phyloP scores from a whole-genome alignment of 2,797 vertebrate genomes.

The Gymnothorax javanicus region DNA sequence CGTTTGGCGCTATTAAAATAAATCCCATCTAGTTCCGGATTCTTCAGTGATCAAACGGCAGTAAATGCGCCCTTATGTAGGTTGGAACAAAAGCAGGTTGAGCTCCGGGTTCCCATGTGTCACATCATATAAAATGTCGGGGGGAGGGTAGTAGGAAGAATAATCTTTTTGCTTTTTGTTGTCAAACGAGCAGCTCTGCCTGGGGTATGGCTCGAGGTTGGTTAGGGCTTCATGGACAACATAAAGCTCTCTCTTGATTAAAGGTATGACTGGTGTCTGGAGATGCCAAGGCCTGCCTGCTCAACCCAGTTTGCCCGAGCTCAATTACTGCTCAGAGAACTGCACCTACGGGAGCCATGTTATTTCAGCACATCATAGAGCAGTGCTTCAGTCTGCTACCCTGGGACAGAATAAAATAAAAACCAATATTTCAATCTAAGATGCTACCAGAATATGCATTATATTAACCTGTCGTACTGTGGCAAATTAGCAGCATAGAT shows the following conservation, averaged over 20 bases:
- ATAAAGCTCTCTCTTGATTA: neutral
- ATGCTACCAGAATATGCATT: neutral
- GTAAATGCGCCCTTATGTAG: slow-evolving; percentile 61
- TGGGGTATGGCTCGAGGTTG: neutral
- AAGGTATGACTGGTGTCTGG: neutral
- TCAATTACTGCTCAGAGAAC: neutral
- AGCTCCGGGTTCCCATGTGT: neutral
- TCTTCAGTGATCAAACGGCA: slow-evolving; percentile 66
- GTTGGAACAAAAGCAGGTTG: neutral
- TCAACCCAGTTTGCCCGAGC: neutral
- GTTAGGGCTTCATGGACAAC: neutral
- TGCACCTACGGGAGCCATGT: neutral
- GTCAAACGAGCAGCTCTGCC: neutral
- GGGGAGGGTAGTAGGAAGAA: neutral
- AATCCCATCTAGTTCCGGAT: slow-evolving; percentile 77
- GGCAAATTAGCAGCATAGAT: neutral
- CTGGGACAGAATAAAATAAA: neutral
- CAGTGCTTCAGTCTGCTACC: neutral
- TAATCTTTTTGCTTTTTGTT: neutral
- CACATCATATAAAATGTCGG: neutral
- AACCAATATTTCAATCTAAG: neutral
- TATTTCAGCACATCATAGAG: neutral
- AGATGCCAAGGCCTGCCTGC: neutral
- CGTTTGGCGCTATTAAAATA: slow-evolving; percentile 77
- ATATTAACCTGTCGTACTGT: neutral